These are phyloP conservation scores for Drosophila paulistorum DNA, from an alignment of 1,140 invertebrate genomes.

Conservation along the genomic window DNA sequence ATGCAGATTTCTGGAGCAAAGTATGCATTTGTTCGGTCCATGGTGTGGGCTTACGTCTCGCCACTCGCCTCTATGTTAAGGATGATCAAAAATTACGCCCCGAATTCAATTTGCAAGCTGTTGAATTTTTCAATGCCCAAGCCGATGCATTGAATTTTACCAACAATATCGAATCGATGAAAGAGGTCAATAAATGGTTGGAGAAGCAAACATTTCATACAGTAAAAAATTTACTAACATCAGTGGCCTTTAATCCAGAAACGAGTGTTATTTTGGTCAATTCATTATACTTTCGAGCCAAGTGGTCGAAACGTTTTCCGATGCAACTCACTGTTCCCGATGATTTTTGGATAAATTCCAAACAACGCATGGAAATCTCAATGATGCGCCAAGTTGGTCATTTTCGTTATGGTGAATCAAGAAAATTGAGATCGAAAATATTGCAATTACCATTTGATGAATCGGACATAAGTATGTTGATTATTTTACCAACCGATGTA, in stretches of 20 bases:
- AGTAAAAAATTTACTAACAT: constrained; percentile 85
- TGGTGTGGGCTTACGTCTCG: constrained; percentile 43
- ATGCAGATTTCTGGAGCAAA: constrained; percentile 49
- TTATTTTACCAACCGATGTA: constrained; percentile 85
- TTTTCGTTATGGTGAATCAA: constrained; percentile 83
- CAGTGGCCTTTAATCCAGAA: constrained; percentile 65
- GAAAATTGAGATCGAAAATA: constrained; percentile 82
- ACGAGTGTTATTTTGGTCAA: constrained; percentile 86
- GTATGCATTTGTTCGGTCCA: constrained; percentile 43
- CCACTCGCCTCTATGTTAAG: constrained; percentile 60
- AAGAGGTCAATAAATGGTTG: constrained; percentile 87
- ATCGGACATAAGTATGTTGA: constrained; percentile 84
- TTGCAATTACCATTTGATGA: constrained; percentile 85
- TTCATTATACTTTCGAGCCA: constrained; percentile 88
- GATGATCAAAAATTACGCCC: constrained; percentile 33
- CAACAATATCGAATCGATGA: constrained; percentile 75
- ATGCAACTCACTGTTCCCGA: constrained; percentile 66
- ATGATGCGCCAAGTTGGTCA: constrained; percentile 76
- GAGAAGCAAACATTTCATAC: constrained; percentile 85
- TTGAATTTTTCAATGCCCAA: constrained; percentile 75
- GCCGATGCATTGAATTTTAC: constrained; percentile 84
- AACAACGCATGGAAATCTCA: constrained; percentile 51
- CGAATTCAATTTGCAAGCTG: constrained; percentile 52
- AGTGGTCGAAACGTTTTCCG: constrained; percentile 85
- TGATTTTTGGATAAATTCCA: constrained; percentile 51